A percentile compares a stretch with the other conserved stretches of the same genome.
Conservation (phyloP, 1,140 invertebrate genomes). For the Calycopis cecrops region DNA sequence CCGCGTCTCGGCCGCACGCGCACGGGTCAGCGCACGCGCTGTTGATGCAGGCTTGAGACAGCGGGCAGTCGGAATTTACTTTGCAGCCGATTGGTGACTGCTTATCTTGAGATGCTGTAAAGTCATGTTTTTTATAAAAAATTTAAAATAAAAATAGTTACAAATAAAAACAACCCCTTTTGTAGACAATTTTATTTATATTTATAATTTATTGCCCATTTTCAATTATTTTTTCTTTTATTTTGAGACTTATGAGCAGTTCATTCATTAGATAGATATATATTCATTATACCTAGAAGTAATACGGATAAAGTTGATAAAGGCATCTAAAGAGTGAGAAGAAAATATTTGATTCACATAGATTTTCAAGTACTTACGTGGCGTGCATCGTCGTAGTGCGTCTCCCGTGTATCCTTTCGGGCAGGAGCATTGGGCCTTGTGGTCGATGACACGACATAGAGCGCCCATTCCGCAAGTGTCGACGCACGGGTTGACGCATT, state of each 20-base stretch:
- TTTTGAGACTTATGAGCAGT: no score
- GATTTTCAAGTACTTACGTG: conserved; percentile 78
- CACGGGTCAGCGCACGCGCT: conserved; percentile 87
- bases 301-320: no score
- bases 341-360: conserved; percentile 18
- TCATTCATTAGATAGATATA: no score
- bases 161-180: no score
- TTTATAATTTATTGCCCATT: no score
- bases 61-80: conserved; percentile 85
- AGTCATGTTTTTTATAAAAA: conserved; percentile 13
- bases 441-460: conserved; percentile 85
- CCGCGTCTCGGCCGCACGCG: conserved; percentile 87
- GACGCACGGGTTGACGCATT: conserved; percentile 87
- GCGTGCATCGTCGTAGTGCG: conserved; percentile 81
- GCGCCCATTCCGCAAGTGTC: conserved; percentile 85
- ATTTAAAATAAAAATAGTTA: no score
- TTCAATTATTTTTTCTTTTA: no score
- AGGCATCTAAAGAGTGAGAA: conserved; percentile 10
- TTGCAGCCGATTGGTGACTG: conserved; percentile 81
- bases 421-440: conserved; percentile 86
- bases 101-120: conserved; percentile 71
- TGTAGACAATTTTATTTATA: no score
- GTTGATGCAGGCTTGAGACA: conserved; percentile 88
- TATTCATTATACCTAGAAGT: no score
- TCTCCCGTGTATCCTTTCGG: conserved; percentile 86